These are phyloP conservation scores for Battus philenor DNA, from an alignment of 1,140 invertebrate genomes.

Conservation along the genomic window DNA sequence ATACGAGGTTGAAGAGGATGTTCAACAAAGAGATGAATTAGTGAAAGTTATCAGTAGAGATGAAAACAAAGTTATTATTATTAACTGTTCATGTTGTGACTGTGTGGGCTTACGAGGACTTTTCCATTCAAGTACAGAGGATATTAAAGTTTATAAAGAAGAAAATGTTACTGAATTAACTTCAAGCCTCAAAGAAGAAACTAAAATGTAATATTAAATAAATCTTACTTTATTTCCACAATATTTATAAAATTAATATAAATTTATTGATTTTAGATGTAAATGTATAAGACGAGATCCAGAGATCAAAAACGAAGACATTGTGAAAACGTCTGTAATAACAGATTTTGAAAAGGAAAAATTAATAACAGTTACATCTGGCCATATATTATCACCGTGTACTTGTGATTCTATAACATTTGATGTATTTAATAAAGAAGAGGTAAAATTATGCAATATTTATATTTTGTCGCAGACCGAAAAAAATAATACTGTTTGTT, in stretches of 20 bases:
- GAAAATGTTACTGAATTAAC: not conserved
- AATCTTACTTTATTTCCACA: not conserved
- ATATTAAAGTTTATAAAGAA: not conserved
- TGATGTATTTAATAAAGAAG: not conserved
- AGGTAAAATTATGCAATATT: not conserved
- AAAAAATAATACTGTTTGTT: not conserved
- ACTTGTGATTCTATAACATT: not conserved
- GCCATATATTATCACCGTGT: not conserved
- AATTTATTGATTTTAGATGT: not conserved
- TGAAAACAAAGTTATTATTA: slow-evolving; percentile 2
- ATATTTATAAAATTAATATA: not conserved
- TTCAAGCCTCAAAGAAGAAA: not conserved
- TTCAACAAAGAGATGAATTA: not conserved
- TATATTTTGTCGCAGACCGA: not conserved
- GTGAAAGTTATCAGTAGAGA: slow-evolving; percentile 2
- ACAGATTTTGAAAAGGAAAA: not conserved
- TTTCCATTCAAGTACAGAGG: not conserved
- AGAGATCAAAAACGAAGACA: not conserved
- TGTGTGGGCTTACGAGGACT: not conserved
- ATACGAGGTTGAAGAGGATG: not conserved
- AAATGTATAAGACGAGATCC: not conserved
- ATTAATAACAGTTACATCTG: slow-evolving; percentile 2
- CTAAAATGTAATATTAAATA: slow-evolving; percentile 1
- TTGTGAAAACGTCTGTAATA: no score
- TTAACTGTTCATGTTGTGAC: slow-evolving; percentile 8